A percentile compares a stretch with the other conserved stretches of the same genome.
Conservation (phyloP, 2,113 vertebrate species). For the Gobio gobio region DNA sequence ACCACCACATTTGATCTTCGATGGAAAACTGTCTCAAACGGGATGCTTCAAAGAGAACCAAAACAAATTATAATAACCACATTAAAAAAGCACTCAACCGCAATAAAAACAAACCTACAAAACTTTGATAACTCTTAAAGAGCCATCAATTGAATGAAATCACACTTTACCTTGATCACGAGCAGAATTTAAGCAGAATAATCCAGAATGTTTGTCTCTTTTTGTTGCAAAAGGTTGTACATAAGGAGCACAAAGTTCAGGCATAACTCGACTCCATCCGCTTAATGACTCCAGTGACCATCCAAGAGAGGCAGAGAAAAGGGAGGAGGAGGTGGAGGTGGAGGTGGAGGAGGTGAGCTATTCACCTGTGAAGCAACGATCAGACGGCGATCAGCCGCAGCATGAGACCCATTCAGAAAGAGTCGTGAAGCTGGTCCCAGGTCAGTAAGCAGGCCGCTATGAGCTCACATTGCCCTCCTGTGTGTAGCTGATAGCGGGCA, state of each 20-base stretch:
- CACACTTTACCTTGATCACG: slow-evolving; percentile 13
- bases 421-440: slow-evolving; percentile 39
- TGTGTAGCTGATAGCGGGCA: slow-evolving; percentile 50
- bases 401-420: slow-evolving; percentile 15
- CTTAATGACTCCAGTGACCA: slow-evolving; percentile 17
- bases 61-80: neutral
- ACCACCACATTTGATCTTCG: neutral
- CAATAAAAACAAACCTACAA: neutral
- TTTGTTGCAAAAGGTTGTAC: neutral
- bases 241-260: slow-evolving; percentile 16
- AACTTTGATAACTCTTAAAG: too few species aligned
- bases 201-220: slow-evolving; percentile 18
- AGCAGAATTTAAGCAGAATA: neutral
- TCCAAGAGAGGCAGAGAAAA: slow-evolving; percentile 25
- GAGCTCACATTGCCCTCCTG: slow-evolving; percentile 42
- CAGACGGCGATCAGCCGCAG: slow-evolving; percentile 14
- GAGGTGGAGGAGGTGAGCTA: slow-evolving; percentile 11
- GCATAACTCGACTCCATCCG: neutral
- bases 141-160: neutral
- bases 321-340: slow-evolving; percentile 27
- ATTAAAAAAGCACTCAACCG: neutral
- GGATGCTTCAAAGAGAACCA: neutral
- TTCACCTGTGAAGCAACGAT: slow-evolving; percentile 49
- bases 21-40: neutral
- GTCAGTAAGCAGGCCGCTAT: slow-evolving; percentile 41